These are phyloP conservation scores for Noctua comes DNA, from an alignment of 2,888 invertebrate genomes.

Conservation along the genomic window DNA sequence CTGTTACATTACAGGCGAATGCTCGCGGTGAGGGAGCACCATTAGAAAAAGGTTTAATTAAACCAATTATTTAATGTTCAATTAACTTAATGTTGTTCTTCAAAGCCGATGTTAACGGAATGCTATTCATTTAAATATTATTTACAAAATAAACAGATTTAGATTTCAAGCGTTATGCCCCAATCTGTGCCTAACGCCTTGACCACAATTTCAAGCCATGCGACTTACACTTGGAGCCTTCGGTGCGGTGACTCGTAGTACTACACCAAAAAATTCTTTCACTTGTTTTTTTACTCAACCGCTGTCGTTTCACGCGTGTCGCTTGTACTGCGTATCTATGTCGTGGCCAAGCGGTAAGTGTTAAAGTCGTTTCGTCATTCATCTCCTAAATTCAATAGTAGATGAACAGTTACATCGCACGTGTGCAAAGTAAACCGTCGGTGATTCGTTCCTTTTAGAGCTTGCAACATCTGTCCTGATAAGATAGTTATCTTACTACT, in stretches of 20 bases:
- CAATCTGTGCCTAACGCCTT: neutral
- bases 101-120: neutral
- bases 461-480: constrained; percentile 64
- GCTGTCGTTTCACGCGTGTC: neutral
- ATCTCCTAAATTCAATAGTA: constrained; percentile 73
- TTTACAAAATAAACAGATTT: neutral
- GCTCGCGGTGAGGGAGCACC: no score
- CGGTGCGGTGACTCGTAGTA: neutral
- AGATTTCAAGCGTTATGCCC: neutral
- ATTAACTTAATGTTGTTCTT: neutral
- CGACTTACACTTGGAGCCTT: neutral
- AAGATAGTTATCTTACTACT: constrained; percentile 61
- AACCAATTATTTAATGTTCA: neutral
- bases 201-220: neutral
- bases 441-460: constrained; percentile 72
- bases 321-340: neutral
- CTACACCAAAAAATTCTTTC: neutral
- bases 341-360: constrained; percentile 44
- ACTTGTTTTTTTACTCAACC: neutral
- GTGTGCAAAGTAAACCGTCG: constrained; percentile 79
- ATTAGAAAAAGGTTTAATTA: neutral
- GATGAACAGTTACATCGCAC: constrained; percentile 73
- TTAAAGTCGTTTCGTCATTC: constrained; percentile 72
- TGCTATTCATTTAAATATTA: neutral
- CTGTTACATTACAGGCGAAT: no score